Base-by-base conservation (phyloP, 2,888 invertebrate species). In the Steinernema hermaphroditum region DNA sequence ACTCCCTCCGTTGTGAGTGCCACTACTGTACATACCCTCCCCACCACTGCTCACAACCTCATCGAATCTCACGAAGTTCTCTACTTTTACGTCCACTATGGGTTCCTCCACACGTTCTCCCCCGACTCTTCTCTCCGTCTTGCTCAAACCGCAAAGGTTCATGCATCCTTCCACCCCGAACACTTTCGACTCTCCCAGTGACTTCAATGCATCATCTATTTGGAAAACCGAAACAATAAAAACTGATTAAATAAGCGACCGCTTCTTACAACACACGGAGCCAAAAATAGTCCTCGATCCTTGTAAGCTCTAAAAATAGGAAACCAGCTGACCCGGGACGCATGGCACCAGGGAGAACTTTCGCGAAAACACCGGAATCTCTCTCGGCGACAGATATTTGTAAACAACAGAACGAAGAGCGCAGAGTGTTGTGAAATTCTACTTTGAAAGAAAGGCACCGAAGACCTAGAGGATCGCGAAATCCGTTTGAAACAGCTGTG, bases 21-120 rank as follows among this genome's bases (percentile, higher is more conserved):
- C 19, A 6, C 49, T 19, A 12, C 22, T 54, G 54, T 54, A 54
- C 27, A 54, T 54, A 54, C 22, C 27, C 54, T 24, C 27, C 54
- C 27, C 6, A 8, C 54, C 27, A 54, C 22, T 27, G 54, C 54
- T 54, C 54, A 54, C 54, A 24, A 54, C 54, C 12, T 54, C 54
- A 54, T 24, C 27, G 54, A 54, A 54, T 54, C 54, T 54, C 54
- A 54, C 54, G 54, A 54, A 54, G 46, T 4, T 16, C 46, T 46
- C 16, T 19, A 6, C 54, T 6, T 54, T 6, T 54, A n/a, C 19
- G 49, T 49, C 19, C 49, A 49, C 27, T 54, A 54, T 54, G 54
- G 54, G 54, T 54, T 24, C 9, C 12, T 27, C 22, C 19, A 12
- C 16, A n/a, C 49, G 14, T 49, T 19, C 6, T 27, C n/a, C 27